A percentile compares a stretch with the other conserved stretches of the same genome.
Conservation (phyloP, 2,888 invertebrate species). For the Drosophila siamana region DNA sequence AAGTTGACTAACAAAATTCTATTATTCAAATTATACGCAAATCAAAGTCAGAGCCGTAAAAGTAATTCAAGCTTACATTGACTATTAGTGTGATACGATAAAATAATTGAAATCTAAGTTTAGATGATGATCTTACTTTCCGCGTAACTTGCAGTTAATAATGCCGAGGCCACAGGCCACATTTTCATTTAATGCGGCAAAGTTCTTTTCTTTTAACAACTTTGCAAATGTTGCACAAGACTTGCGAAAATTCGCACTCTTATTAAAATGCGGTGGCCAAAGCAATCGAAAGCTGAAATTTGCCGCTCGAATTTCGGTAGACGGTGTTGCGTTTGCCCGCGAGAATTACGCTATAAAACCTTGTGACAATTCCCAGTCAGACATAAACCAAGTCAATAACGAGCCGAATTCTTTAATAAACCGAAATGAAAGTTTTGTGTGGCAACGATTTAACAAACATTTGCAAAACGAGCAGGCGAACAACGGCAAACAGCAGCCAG, state of each 20-base stretch:
- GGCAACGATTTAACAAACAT: conserved; percentile 57
- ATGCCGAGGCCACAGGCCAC: background rate
- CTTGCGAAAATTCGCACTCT: background rate
- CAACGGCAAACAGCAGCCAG: conserved; percentile 15
- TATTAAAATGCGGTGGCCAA: background rate
- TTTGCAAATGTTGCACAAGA: background rate
- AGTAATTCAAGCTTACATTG: background rate
- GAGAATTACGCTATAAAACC: conserved; percentile 40
- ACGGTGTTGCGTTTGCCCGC: conserved; percentile 4
- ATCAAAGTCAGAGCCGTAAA: background rate
- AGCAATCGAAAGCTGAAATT: conserved; percentile 21
- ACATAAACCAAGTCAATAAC: conserved; percentile 31
- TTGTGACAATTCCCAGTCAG: conserved; percentile 47
- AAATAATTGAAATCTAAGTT: background rate
- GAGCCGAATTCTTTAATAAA: conserved; percentile 59
- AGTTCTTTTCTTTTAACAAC: conserved; percentile 2
- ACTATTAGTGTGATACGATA: too few relatives aligned
- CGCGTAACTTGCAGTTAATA: background rate
- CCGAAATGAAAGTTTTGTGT: conserved; percentile 55
- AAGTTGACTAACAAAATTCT: background rate
- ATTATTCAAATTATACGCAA: background rate
- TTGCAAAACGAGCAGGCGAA: conserved; percentile 34
- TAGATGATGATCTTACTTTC: background rate
- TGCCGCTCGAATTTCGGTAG: too few relatives aligned
- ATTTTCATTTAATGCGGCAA: background rate